Conservation (phyloP, 2,888 invertebrate species). For the Plemyria rubiginata region DNA sequence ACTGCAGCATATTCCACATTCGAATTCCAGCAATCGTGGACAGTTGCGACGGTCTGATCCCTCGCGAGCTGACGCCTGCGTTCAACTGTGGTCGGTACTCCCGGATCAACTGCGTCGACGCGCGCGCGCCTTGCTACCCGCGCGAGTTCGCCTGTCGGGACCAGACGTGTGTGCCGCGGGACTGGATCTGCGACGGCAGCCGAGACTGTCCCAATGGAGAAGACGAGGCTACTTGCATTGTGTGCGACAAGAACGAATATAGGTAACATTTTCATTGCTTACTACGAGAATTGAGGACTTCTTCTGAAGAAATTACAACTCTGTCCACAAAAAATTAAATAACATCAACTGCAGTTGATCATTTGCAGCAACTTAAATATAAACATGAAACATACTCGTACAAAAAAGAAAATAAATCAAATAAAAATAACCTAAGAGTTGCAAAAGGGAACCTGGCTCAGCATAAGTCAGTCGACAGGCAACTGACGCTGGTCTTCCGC, state of each 20-base stretch:
- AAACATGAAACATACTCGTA: no score
- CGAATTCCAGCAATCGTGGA: constrained; percentile 84
- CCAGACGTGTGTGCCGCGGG: constrained; percentile 85
- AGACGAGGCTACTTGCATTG: constrained; percentile 84
- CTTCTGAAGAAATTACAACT: no score
- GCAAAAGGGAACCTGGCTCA: no score
- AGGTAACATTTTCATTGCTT: no score
- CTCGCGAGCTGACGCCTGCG: constrained; percentile 81
- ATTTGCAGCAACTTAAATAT: no score
- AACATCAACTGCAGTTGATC: no score
- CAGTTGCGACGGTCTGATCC: constrained; percentile 85
- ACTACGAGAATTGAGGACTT: no score
- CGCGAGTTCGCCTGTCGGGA: constrained; percentile 85
- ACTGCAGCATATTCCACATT: not conserved
- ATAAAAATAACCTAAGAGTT: no score
- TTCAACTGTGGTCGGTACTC: constrained; percentile 87
- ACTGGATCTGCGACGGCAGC: constrained; percentile 87
- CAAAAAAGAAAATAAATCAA: no score
- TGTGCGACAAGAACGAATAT: constrained; percentile 67
- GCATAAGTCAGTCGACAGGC: no score
- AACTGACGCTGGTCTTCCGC: no score
- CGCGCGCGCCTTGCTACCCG: constrained; percentile 74
- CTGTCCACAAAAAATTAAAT: no score
- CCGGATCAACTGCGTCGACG: constrained; percentile 83
- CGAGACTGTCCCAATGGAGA: constrained; percentile 86